A percentile compares a stretch with the other conserved stretches of the same genome.
Conservation (phyloP, 2,797 vertebrate genomes). For the Artibeus jamaicensis region DNA sequence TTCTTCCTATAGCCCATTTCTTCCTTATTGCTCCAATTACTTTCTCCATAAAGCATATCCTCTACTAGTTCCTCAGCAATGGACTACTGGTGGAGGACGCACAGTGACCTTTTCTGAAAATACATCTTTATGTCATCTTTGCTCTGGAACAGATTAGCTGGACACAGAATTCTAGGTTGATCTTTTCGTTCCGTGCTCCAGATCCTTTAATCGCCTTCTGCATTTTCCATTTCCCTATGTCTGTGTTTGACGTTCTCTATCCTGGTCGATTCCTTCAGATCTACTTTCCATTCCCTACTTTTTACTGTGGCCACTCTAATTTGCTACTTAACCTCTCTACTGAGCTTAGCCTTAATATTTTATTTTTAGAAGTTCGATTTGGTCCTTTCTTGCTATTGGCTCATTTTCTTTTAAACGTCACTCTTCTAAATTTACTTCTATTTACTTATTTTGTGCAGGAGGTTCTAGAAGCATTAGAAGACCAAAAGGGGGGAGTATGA, state of each 20-base stretch:
- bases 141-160: background rate
- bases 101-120: background rate
- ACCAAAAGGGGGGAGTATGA: background rate
- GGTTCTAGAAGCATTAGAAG: background rate
- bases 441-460: background rate
- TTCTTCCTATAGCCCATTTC: background rate
- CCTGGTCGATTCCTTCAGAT: background rate
- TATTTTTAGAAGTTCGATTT: background rate
- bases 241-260: background rate
- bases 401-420: background rate
- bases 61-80: background rate
- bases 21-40: background rate
- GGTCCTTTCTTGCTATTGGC: background rate
- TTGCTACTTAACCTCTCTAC: background rate
- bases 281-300: slow-evolving; percentile 16
- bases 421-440: background rate
- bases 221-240: background rate
- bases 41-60: background rate
- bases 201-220: background rate
- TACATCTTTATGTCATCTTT: slow-evolving; percentile 3
- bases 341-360: background rate
- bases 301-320: background rate
- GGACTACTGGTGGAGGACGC: background rate
- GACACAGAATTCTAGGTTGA: background rate
- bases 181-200: background rate